Conservation (phyloP, 2,888 invertebrate species). For the Meghimatium bilineatum region DNA sequence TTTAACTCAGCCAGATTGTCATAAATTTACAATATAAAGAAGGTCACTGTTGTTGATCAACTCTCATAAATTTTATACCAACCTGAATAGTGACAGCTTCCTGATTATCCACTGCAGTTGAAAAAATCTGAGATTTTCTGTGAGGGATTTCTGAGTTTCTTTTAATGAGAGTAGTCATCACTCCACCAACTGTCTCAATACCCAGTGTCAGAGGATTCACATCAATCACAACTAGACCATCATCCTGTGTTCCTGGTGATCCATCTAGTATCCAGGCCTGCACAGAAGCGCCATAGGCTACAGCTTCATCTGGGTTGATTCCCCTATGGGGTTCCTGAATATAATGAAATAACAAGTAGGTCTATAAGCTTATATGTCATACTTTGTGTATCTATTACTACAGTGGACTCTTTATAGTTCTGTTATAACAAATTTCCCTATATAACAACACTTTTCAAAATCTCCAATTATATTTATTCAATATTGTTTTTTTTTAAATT, state of each 20-base stretch:
- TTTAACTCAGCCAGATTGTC: too few relatives aligned
- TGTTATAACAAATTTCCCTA: too few relatives aligned
- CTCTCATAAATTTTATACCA: neutral
- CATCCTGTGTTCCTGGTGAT: constrained; percentile 95
- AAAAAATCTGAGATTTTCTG: constrained; percentile 99
- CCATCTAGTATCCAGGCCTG: constrained; percentile 99
- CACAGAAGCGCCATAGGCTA: constrained; percentile 98
- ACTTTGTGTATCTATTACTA: too few relatives aligned
- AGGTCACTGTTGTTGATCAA: too few relatives aligned
- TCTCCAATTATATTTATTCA: too few relatives aligned
- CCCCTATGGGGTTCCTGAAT: constrained; percentile 94
- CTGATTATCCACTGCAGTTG: constrained; percentile 98
- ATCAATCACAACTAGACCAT: constrained; percentile 88
- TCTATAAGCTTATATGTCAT: neutral
- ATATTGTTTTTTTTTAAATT: too few relatives aligned
- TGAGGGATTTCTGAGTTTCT: constrained; percentile 99
- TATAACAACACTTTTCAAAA: too few relatives aligned
- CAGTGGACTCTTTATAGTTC: too few relatives aligned
- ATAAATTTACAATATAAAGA: too few relatives aligned
- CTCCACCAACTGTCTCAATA: constrained; percentile 99
- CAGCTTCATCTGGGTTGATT: constrained; percentile 99
- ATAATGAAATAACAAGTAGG: too few relatives aligned
- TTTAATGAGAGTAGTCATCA: constrained; percentile 98
- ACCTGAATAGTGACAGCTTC: constrained; percentile 93
- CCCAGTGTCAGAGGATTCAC: constrained; percentile 99